Evolutionary conservation across 1,140 invertebrate genomes (phyloP).

Genomic region (Neodiprion fabricii): DNA sequence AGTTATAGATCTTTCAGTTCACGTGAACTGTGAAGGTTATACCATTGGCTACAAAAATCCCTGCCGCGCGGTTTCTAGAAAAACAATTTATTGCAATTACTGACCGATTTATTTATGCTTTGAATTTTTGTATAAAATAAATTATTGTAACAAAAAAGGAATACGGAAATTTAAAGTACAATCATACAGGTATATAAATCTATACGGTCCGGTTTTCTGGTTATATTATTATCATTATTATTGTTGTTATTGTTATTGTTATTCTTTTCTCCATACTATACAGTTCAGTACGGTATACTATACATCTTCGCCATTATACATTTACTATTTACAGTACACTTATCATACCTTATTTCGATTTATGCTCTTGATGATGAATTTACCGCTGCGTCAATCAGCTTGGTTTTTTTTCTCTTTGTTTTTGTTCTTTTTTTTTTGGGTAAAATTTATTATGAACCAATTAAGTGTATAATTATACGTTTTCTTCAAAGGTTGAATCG

Average conservation of each 20-base stretch:
- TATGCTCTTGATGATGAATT: not conserved
- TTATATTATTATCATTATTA: not conserved
- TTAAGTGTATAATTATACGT: not conserved
- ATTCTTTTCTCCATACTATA: not conserved
- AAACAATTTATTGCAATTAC: not conserved
- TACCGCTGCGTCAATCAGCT: too few relatives aligned
- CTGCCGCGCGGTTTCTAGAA: not conserved
- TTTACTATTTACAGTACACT: not conserved
- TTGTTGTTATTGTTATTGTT: not conserved
- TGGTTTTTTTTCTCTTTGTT: too few relatives aligned
- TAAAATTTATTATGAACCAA: too few relatives aligned
- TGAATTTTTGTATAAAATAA: not conserved
- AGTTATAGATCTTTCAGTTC: too few relatives aligned
- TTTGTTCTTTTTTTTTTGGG: too few relatives aligned
- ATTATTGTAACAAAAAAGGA: not conserved
- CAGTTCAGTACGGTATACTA: not conserved
- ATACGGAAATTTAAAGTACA: not conserved
- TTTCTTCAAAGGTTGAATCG: not conserved
- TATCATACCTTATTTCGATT: not conserved
- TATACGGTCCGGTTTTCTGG: not conserved
- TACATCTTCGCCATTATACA: not conserved
- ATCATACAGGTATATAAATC: not conserved
- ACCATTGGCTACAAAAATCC: not conserved
- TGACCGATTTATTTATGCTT: not conserved
- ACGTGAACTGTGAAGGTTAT: too few relatives aligned